Base-by-base conservation (phyloP, 2,888 invertebrate species). In the Melanostoma mellinum region DNA sequence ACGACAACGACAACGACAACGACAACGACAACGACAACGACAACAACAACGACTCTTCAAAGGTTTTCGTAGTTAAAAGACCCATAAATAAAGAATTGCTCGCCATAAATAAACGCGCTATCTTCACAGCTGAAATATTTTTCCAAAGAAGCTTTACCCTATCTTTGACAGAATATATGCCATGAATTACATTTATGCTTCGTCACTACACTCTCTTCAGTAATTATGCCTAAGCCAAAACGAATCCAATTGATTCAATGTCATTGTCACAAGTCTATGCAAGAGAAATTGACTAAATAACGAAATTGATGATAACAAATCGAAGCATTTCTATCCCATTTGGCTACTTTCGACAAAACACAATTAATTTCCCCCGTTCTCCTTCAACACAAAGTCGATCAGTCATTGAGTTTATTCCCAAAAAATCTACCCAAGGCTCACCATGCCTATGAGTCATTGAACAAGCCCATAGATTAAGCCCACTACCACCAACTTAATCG, bases 281-380 rank as follows among this genome's bases (percentile, higher is more conserved):
- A 75, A 52, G 42, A 38, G 60, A 67, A 75, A 32, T 61, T 33
- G 42, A 33, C 42, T 44, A 35, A 65, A 73, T 53, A 36, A 35
- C 1, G 30, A 69, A 69, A 78, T 68, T 68, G n/a, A 63, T 78
- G 38, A 40, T 52, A 53, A 42, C 53, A 56, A 65, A 55, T 78
- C 56, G 58, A 46, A 73, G 67, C 55, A 42, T 38, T 68, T 69
- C 46, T 40, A 52, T 60, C 65, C 52, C 65, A 63, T 73, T 63
- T 69, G 42, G 56, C 35, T 35, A 38, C 55, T 72, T 58, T 61
- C 44, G 73, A 73, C 73, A 75, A 63, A 38, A 74, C 40, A 35
- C 52, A 82, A 82, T 78, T 82, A 77, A 77, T 69, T 73, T 48
- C 32, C 63, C 44, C 56, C 65, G 69, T 82, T 82, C 48, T 52